phyloP scores from a whole-genome alignment of 1,140 invertebrate species.

The Homalodisca vitripennis region DNA sequence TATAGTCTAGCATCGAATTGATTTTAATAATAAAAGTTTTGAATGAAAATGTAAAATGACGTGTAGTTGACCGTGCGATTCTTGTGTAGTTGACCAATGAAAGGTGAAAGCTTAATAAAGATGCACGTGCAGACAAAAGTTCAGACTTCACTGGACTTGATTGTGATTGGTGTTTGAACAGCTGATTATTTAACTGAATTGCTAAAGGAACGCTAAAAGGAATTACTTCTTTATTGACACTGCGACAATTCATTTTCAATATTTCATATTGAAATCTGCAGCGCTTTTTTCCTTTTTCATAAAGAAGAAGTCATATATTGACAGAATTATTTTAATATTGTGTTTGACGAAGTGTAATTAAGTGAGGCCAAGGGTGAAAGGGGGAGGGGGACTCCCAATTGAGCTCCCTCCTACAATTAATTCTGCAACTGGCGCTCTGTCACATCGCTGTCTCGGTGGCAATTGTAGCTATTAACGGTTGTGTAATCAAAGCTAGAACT shows the following conservation, averaged over 20 bases:
- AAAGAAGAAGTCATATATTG: constrained; percentile 21
- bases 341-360: constrained; percentile 23
- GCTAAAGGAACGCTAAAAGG: constrained; percentile 4
- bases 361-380: no score
- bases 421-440: neutral
- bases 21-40: no score
- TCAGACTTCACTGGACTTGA: neutral
- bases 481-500: no score
- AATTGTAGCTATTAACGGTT: no score
- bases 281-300: neutral
- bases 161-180: constrained; percentile 5
- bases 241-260: constrained; percentile 4
- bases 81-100: no score
- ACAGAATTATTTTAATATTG: constrained; percentile 24
- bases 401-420: neutral
- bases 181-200: neutral
- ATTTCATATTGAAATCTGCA: constrained; percentile 10
- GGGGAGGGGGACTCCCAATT: neutral
- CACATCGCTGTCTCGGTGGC: no score
- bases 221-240: constrained; percentile 2
- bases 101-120: no score
- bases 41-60: no score
- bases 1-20: no score
- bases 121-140: no score
- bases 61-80: no score